These are phyloP conservation scores for Sebastes minor DNA, from an alignment of 2,797 vertebrate species.

Conservation along the genomic window DNA sequence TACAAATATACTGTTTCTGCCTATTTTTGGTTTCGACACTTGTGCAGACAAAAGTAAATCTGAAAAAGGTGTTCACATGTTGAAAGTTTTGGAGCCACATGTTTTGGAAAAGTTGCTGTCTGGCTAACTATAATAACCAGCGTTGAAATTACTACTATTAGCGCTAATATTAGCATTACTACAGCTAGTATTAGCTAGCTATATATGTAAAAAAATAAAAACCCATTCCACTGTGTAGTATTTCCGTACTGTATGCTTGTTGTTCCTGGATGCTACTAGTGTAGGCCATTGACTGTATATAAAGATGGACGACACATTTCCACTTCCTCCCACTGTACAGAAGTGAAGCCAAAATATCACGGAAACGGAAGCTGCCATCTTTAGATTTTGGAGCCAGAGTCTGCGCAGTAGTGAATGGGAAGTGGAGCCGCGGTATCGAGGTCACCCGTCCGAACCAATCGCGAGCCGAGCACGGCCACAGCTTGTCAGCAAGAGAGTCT, in stretches of 20 bases:
- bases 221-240: no score
- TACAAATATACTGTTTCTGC: not conserved
- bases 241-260: not conserved
- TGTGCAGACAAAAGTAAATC: not conserved
- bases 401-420: no score
- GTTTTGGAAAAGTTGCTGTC: not conserved
- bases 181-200: not conserved
- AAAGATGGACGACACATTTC: no score
- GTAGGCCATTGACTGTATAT: no score
- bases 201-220: not conserved
- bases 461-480: no score
- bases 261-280: not conserved
- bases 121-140: not conserved
- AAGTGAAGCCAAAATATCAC: no score
- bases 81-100: not conserved
- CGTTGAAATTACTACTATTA: not conserved
- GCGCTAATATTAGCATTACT: no score
- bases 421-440: fast-evolving
- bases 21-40: not conserved
- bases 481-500: no score
- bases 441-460: no score
- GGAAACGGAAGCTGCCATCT: no score
- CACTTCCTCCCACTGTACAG: no score
- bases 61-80: not conserved
- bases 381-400: no score